A percentile compares a stretch with the other conserved stretches of the same genome.
These are phyloP conservation scores for Diadophis punctatus DNA, from an alignment of 2,113 vertebrate genomes.

Conservation along the genomic window DNA sequence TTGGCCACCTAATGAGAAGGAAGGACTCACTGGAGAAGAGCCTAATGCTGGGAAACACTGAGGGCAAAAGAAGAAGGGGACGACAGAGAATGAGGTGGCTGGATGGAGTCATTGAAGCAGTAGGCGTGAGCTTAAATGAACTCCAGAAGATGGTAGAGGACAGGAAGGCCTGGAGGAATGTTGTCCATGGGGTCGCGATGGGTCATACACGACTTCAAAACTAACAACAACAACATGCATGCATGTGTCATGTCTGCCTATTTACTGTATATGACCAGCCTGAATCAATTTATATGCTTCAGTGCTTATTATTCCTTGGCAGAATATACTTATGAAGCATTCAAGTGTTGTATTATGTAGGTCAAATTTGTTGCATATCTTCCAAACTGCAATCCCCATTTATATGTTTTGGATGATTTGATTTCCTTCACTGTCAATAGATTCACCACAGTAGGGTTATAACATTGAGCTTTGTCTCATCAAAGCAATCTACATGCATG, in stretches of 20 bases:
- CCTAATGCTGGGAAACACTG: too few species aligned
- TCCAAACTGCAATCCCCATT: neutral
- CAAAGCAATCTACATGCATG: neutral
- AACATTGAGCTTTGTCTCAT: neutral
- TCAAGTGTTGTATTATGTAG: neutral
- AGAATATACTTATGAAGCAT: neutral
- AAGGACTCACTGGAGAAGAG: too few species aligned
- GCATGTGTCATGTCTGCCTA: neutral
- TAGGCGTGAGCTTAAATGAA: too few species aligned
- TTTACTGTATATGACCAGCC: neutral
- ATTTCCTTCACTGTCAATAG: conserved; percentile 26
- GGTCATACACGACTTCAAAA: too few species aligned
- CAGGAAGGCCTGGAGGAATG: too few species aligned
- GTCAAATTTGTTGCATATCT: neutral
- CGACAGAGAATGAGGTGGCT: too few species aligned
- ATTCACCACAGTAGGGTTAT: neutral
- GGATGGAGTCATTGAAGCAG: too few species aligned
- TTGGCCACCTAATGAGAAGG: too few species aligned
- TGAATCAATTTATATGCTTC: neutral
- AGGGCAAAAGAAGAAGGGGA: too few species aligned
- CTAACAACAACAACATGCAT: neutral
- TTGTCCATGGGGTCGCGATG: too few species aligned
- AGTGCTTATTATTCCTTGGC: neutral
- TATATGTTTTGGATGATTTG: conserved; percentile 1
- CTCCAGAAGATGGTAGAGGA: too few species aligned